phyloP scores from a whole-genome alignment of 2,888 invertebrate genomes.

The Muschampia plurimacula region DNA sequence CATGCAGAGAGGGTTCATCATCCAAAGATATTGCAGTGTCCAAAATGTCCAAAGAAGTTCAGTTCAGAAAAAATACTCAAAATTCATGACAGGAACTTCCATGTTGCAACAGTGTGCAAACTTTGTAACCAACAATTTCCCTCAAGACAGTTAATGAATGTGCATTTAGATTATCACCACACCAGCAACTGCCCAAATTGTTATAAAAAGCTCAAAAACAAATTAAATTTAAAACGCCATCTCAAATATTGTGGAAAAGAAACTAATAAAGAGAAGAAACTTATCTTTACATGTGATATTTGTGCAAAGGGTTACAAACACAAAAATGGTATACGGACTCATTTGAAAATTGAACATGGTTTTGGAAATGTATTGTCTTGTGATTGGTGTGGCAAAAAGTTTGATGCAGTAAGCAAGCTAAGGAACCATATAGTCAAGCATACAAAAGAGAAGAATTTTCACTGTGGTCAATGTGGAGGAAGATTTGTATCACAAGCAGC shows the following conservation, averaged over 20 bases:
- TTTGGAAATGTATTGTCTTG: constrained; percentile 66
- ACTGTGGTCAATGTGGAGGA: constrained; percentile 67
- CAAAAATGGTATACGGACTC: constrained; percentile 64
- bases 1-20: constrained; percentile 67
- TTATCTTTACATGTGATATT: constrained; percentile 67
- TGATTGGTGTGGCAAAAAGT: constrained; percentile 72
- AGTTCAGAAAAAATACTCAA: constrained; percentile 64
- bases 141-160: constrained; percentile 60
- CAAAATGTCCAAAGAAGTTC: constrained; percentile 66
- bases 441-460: constrained; percentile 70
- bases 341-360: constrained; percentile 67
- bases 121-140: constrained; percentile 65
- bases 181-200: constrained; percentile 62
- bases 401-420: constrained; percentile 67
- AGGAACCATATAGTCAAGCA: constrained; percentile 72
- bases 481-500: constrained; percentile 72
- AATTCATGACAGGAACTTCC: constrained; percentile 61
- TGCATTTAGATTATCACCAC: constrained; percentile 67
- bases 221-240: constrained; percentile 61
- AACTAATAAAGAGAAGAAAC: constrained; percentile 45
- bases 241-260: constrained; percentile 60
- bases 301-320: constrained; percentile 66
- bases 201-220: constrained; percentile 61
- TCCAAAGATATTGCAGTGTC: constrained; percentile 64
- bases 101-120: constrained; percentile 63